These are phyloP conservation scores for Lepus americanus DNA, from an alignment of 2,113 vertebrate species.

Conservation along the genomic window DNA sequence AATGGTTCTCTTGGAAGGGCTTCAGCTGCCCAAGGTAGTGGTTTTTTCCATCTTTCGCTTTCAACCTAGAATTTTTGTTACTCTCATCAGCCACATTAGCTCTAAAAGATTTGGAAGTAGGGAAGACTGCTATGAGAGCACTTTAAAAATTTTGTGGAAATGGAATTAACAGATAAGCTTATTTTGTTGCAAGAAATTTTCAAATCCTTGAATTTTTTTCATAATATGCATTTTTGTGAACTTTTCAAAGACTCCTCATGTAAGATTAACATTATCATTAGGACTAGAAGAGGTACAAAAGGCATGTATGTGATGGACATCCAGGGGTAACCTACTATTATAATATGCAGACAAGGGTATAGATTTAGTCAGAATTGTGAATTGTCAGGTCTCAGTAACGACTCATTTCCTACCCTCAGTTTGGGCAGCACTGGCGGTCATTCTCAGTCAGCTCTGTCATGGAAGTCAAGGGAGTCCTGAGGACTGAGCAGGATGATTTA, in stretches of 20 bases:
- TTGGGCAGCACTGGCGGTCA: not conserved
- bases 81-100: not conserved
- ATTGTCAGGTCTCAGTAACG: not conserved
- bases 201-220: too few species aligned
- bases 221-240: too few species aligned
- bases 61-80: slow-evolving; percentile 49
- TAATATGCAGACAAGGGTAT: not conserved
- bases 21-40: not conserved
- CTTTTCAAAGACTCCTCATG: too few species aligned
- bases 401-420: not conserved
- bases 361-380: not conserved
- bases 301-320: not conserved
- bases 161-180: too few species aligned
- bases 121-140: not conserved
- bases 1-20: slow-evolving; percentile 1
- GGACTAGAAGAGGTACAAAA: not conserved
- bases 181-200: too few species aligned
- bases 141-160: too few species aligned
- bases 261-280: not conserved
- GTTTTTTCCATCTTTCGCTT: slow-evolving; percentile 42
- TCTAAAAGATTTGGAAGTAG: not conserved
- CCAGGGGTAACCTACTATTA: not conserved
- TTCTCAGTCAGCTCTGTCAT: not conserved
- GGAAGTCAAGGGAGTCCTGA: not conserved
- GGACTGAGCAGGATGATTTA: not conserved